A percentile compares a stretch with the other conserved stretches of the same genome.
Conservation (phyloP, 1,140 invertebrate species). For the Saxidomus purpurata region DNA sequence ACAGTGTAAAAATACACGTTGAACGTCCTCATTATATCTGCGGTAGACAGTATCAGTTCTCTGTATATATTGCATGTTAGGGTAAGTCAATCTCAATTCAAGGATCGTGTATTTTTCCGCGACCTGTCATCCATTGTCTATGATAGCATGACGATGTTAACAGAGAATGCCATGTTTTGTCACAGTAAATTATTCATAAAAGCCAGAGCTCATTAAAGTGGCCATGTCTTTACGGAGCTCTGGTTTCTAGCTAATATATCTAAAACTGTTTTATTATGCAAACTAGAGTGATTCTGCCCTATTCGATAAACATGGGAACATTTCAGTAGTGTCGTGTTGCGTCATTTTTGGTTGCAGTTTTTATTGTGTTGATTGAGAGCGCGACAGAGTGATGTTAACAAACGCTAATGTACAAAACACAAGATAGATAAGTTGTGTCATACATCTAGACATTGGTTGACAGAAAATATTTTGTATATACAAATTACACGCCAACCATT, state of each 20-base stretch:
- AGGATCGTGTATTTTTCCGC: constrained; percentile 4
- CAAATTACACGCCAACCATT: no score
- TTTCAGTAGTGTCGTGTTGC: not conserved
- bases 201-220: constrained; percentile 30
- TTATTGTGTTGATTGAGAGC: not conserved
- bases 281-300: constrained; percentile 41
- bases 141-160: not conserved
- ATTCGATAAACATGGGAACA: not conserved
- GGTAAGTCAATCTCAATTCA: not conserved
- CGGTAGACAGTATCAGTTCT: no score
- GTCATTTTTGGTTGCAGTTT: not conserved
- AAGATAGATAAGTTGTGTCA: not conserved
- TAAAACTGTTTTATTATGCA: constrained; percentile 63
- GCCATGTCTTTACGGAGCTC: constrained; percentile 43
- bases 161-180: constrained; percentile 34
- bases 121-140: not conserved
- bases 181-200: constrained; percentile 49
- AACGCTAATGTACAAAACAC: not conserved
- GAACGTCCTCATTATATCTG: not conserved
- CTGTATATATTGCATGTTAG: not conserved
- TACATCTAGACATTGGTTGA: not conserved
- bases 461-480: no score
- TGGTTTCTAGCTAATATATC: constrained; percentile 50
- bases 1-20: not conserved
- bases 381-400: not conserved